Evolutionary conservation across 2,113 vertebrate genomes (phyloP), one percentile per base, ranked within the genome.

Genomic region (Numida meleagris): DNA sequence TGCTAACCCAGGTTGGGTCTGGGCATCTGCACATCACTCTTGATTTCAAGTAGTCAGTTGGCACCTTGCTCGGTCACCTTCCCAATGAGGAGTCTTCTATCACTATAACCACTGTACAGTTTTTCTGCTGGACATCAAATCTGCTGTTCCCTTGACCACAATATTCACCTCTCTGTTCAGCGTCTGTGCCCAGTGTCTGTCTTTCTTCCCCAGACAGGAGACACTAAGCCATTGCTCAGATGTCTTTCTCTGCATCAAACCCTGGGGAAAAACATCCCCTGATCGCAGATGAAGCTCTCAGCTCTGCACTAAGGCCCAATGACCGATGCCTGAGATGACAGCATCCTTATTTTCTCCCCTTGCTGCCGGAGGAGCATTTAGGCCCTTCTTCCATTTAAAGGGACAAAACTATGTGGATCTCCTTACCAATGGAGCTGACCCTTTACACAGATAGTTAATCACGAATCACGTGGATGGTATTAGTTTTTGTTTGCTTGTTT

Each of bases 311-410:
- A 20, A 75, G 40, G 4, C 11, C 7, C 3, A 3, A 3, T 10
- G 33, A 14, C 11, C 1, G 0, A 18, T 21, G 6, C 15, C 43
- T 48, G 66, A 36, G 31, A n/a, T 2, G 23, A 1, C 0, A 2
- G 19, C 24, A 51, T 78, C 50, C n/a, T 33, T 50, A 0, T 24
- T 81, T 43, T 86, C 31, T 18, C 6, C 12, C 21, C 45, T 7
- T 48, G 15, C 20, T 71, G 33, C 11, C 16, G 40, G 38, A 34
- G 31, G 25, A 11, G 3, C 10, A 1, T 31, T 53, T 34, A 50
- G 36, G 31, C 6, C 12, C 40, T 67, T 63, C 13, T 65, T 70
- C 16, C 3, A 17, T 12, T 38, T 38, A 51, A 38, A 38, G 27
- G 9, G 31, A 62, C 43, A 24, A 65, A 82, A 40, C 13, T 11